A percentile compares a stretch with the other conserved stretches of the same genome.
Evolutionary conservation across 2,113 vertebrate species (phyloP).

Genomic region (Chlamydotis undulata): DNA sequence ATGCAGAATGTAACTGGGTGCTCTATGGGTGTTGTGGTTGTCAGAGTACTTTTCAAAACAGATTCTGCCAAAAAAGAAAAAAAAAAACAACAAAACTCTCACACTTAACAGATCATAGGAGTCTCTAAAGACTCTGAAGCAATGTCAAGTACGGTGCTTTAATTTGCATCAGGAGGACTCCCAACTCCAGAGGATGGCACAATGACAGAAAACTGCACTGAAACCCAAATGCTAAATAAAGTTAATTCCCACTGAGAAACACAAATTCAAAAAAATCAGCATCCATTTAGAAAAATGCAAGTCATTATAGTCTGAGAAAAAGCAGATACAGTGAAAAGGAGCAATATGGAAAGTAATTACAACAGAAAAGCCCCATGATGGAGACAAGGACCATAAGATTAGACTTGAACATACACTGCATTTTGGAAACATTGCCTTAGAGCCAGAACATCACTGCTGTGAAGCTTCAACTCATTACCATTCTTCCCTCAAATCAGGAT

Average conservation of each 20-base stretch:
- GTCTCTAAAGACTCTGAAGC: background rate
- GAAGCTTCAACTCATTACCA: background rate
- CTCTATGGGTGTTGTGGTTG: background rate
- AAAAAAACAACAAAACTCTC: accelerated
- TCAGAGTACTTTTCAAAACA: background rate
- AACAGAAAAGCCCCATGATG: background rate
- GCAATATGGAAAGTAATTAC: background rate
- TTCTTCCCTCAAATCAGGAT: background rate
- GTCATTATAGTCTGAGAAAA: background rate
- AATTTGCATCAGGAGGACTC: background rate
- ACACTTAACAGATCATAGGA: background rate
- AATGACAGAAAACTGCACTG: background rate
- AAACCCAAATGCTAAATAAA: background rate
- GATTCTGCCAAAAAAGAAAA: background rate
- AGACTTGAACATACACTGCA: background rate
- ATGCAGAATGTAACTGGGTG: background rate
- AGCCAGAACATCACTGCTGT: background rate
- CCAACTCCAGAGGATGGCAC: background rate
- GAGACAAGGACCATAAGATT: background rate
- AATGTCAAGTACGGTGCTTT: background rate
- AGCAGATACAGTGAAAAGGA: background rate
- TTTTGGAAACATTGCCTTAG: background rate
- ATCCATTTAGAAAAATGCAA: background rate
- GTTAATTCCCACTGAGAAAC: background rate
- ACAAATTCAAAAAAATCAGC: background rate